Percentiles rank a stretch among this genome's conserved stretches.
phyloP scores from a whole-genome alignment of 2,888 invertebrate species.

The Platypus cylindrus region DNA sequence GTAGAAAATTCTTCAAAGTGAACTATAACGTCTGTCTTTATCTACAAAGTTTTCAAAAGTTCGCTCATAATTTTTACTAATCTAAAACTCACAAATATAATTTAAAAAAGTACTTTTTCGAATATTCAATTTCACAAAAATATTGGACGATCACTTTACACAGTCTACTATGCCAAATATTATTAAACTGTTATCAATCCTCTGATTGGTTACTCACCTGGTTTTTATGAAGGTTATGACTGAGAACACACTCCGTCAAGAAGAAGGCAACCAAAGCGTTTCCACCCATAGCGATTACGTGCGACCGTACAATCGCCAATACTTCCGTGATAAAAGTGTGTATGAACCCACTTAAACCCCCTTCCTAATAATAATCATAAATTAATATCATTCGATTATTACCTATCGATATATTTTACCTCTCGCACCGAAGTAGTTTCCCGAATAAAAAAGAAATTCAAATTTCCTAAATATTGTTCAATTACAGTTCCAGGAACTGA shows the following conservation, averaged over 20 bases:
- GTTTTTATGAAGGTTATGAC: conserved; percentile 91
- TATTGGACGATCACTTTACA: no score
- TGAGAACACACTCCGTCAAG: conserved; percentile 80
- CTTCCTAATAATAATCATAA: conserved; percentile 42
- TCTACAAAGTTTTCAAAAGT: no score
- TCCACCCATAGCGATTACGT: conserved; percentile 85
- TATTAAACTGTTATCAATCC: no score
- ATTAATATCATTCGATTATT: conserved; percentile 1
- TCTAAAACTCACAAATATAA: no score
- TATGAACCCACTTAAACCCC: conserved; percentile 87
- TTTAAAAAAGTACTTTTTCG: no score
- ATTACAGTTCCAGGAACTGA: conserved; percentile 66
- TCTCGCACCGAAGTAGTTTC: conserved; percentile 89
- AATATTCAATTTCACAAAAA: no score
- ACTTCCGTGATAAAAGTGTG: conserved; percentile 91
- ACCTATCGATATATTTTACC: no score
- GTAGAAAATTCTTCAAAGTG: no score
- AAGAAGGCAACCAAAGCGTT: conserved; percentile 92
- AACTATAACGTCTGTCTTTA: no score
- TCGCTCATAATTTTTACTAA: no score
- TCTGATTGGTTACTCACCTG: no score
- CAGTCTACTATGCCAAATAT: no score
- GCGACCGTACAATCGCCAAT: conserved; percentile 82
- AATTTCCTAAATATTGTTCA: conserved; percentile 74
- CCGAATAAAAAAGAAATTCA: conserved; percentile 89